A percentile compares a stretch with the other conserved stretches of the same genome.
Conservation (phyloP, 2,797 vertebrate species). For the Momotus momota region DNA sequence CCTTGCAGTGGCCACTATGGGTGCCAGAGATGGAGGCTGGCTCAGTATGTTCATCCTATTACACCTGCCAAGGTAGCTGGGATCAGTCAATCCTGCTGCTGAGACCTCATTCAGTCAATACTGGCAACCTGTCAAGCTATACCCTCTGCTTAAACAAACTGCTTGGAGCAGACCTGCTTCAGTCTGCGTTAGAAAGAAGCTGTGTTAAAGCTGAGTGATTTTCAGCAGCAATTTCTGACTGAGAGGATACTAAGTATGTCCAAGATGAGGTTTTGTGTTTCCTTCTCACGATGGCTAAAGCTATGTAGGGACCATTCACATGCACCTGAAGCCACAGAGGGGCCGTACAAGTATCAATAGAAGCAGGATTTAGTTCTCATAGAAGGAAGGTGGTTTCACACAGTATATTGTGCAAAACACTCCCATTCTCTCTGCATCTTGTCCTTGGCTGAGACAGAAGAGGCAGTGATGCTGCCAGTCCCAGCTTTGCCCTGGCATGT, state of each 20-base stretch:
- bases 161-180: neutral
- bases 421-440: neutral
- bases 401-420: neutral
- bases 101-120: neutral
- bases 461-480: neutral
- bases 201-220: neutral
- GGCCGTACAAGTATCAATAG: neutral
- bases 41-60: neutral
- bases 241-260: neutral
- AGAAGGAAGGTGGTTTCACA: neutral
- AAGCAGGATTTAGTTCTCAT: neutral
- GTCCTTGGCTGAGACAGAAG: neutral
- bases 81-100: neutral
- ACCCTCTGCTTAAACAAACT: neutral
- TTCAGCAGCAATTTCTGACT: neutral
- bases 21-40: neutral
- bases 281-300: neutral
- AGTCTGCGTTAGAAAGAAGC: neutral
- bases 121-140: neutral
- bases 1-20: neutral
- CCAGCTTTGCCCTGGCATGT: neutral
- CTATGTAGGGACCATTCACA: neutral
- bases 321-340: neutral
- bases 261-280: neutral
- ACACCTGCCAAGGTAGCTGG: neutral